phyloP scores from a whole-genome alignment of 2,113 vertebrate genomes.

The Glaucomys volans region DNA sequence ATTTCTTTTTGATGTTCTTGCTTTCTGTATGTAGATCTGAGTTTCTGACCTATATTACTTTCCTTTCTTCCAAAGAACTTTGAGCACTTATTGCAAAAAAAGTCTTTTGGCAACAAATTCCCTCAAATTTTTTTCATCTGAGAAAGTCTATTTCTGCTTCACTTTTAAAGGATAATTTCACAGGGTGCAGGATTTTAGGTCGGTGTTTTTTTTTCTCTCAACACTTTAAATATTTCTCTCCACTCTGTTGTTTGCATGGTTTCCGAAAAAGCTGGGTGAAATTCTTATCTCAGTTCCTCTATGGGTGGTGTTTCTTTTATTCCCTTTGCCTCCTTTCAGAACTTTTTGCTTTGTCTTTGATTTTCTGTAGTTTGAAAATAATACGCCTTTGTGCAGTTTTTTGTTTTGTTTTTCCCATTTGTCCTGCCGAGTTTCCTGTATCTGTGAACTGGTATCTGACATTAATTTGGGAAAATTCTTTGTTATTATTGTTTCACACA shows the following conservation, averaged over 20 bases:
- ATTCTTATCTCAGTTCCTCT: background rate
- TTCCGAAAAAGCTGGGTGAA: background rate
- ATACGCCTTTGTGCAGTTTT: background rate
- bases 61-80: background rate
- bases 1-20: background rate
- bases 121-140: background rate
- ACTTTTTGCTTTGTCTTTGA: background rate
- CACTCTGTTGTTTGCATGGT: background rate
- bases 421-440: background rate
- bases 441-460: background rate
- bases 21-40: background rate
- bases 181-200: background rate
- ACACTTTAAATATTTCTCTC: background rate
- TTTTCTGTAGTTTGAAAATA: slow-evolving; percentile 14
- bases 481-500: background rate
- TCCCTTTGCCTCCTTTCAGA: background rate
- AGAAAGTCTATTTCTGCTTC: background rate
- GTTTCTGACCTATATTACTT: background rate
- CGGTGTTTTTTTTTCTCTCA: background rate
- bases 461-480: background rate
- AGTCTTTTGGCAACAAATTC: background rate
- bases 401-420: background rate
- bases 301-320: background rate
- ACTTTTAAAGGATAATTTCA: background rate
- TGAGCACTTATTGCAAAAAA: background rate